Evolutionary conservation across 2,113 vertebrate genomes (phyloP).

Genomic region (Podarcis raffonei): DNA sequence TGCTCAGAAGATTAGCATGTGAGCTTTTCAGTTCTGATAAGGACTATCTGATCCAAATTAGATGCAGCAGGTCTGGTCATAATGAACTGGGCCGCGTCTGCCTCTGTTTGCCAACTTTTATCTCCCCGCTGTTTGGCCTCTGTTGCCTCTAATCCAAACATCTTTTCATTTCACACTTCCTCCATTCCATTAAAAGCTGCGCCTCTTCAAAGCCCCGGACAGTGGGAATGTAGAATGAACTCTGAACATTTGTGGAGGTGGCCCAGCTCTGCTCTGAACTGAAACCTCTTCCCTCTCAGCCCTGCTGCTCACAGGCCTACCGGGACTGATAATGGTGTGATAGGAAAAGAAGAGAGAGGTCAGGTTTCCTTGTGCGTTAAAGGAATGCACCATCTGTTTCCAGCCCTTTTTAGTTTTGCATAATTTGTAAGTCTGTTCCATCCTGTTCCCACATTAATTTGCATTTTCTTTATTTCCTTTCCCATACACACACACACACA

Average conservation of each 20-base stretch:
- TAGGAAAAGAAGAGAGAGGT: constrained; percentile 14
- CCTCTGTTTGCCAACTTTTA: constrained; percentile 3
- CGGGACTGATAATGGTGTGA: background rate
- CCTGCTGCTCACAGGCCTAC: background rate
- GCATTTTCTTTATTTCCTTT: too few species aligned
- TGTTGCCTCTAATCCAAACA: background rate
- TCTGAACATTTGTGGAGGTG: background rate
- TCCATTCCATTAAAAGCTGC: constrained; percentile 12
- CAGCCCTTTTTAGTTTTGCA: background rate
- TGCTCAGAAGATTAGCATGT: background rate
- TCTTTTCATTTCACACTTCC: constrained; percentile 11
- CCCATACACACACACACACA: too few species aligned
- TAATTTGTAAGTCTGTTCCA: background rate
- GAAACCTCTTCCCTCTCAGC: background rate
- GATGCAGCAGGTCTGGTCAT: background rate
- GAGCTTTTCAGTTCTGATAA: constrained; percentile 4
- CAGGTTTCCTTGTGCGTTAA: too few species aligned
- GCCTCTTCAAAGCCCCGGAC: background rate
- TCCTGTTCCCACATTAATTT: background rate
- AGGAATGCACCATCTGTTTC: background rate
- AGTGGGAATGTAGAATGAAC: background rate
- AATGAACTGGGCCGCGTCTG: background rate
- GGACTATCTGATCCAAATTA: constrained; percentile 13
- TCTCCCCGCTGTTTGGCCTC: background rate
- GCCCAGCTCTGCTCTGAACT: background rate